These are phyloP conservation scores for Athalia cordata DNA, from an alignment of 2,888 invertebrate genomes.

Conservation along the genomic window DNA sequence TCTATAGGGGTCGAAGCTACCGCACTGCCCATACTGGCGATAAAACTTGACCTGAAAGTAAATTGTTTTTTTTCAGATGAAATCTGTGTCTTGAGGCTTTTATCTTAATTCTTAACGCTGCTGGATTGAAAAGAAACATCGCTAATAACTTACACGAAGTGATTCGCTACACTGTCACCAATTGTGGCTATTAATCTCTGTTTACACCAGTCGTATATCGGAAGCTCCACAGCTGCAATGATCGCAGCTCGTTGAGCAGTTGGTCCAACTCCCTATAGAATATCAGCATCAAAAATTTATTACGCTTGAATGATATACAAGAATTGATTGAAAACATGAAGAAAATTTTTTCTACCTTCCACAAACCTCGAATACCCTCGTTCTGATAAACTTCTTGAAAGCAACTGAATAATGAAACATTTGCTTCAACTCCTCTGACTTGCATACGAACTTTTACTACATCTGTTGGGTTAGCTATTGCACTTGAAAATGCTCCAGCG, in stretches of 20 bases:
- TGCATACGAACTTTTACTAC: slow-evolving; percentile 98
- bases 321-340: background rate
- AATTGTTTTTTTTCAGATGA: slow-evolving; percentile 22
- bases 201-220: slow-evolving; percentile 94
- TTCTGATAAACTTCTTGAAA: slow-evolving; percentile 87
- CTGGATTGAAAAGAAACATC: background rate
- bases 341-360: slow-evolving; percentile 79
- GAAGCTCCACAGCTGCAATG: slow-evolving; percentile 95
- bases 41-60: slow-evolving; percentile 86
- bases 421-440: slow-evolving; percentile 76
- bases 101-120: background rate
- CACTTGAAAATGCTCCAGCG: slow-evolving; percentile 92
- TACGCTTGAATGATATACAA: background rate
- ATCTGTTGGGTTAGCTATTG: slow-evolving; percentile 97
- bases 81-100: no score
- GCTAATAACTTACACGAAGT: slow-evolving; percentile 84
- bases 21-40: slow-evolving; percentile 94
- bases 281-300: background rate
- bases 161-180: slow-evolving; percentile 89
- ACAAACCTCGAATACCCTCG: slow-evolving; percentile 91
- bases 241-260: slow-evolving; percentile 95
- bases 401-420: slow-evolving; percentile 80
- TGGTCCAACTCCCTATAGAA: slow-evolving; percentile 87
- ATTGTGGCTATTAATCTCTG: slow-evolving; percentile 81
- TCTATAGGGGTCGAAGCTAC: slow-evolving; percentile 96